Conservation (phyloP, 2,888 invertebrate genomes). For the Caenorhabditis macrosperma region DNA sequence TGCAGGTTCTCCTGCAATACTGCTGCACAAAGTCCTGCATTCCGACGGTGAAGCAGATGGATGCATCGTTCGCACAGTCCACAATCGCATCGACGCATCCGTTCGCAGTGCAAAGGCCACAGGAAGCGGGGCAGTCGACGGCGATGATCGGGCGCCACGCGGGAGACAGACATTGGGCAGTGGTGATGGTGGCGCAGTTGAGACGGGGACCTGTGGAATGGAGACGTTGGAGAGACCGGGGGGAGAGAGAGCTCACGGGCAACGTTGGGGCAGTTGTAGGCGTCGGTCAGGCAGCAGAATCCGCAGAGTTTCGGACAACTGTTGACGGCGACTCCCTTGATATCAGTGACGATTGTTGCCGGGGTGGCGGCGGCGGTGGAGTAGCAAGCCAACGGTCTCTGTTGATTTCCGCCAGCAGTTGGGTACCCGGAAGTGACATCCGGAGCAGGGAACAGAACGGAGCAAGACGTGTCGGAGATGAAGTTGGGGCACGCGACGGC, state of each 20-base stretch:
- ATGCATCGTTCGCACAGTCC: slow-evolving; percentile 22
- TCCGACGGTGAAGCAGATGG: slow-evolving; percentile 14
- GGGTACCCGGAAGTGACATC: slow-evolving; percentile 15
- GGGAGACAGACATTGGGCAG: slow-evolving; percentile 35
- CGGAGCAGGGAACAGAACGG: slow-evolving; percentile 12
- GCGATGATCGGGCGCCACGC: slow-evolving; percentile 52
- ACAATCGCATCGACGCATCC: slow-evolving; percentile 29
- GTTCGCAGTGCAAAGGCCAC: slow-evolving; percentile 47
- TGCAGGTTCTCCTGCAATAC: slow-evolving; percentile 18
- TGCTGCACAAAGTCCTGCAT: slow-evolving; percentile 42
- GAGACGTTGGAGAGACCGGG: not conserved
- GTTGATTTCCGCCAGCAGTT: slow-evolving; percentile 11
- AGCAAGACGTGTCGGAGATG: slow-evolving; percentile 20
- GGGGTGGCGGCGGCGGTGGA: slow-evolving; percentile 21
- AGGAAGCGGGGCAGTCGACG: slow-evolving; percentile 42
- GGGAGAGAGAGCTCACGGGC: slow-evolving; percentile 17
- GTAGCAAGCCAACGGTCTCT: slow-evolving; percentile 21
- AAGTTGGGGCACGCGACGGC: slow-evolving; percentile 32
- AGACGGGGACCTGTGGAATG: slow-evolving; percentile 16
- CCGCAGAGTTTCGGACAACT: slow-evolving; percentile 63
- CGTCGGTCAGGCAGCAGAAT: slow-evolving; percentile 56
- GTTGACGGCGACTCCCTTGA: slow-evolving; percentile 27
- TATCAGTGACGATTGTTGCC: slow-evolving; percentile 20
- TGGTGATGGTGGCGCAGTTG: slow-evolving; percentile 38
- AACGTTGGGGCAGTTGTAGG: slow-evolving; percentile 51